Base-by-base conservation (phyloP, 2,888 invertebrate species). In the Drosophila kambysellisi region DNA sequence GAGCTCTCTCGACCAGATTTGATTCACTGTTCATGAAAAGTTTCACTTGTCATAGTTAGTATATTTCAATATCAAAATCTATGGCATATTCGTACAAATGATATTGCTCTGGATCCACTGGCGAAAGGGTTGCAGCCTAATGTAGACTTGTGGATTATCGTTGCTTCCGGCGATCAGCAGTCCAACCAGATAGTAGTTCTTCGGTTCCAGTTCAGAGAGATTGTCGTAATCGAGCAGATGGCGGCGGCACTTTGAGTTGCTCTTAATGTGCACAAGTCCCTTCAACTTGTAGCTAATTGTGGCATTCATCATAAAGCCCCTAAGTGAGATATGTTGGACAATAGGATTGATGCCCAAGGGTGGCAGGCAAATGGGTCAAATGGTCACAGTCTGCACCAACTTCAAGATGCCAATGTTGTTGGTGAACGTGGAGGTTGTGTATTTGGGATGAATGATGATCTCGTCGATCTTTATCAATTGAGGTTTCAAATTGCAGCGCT, bases 301-400 rank as follows among this genome's bases (percentile, higher is more conserved):
- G 20, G 6, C 30, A 43, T 62, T 41, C 1, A 41, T 12, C 8
- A 59, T 35, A 17, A 79, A 80, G 0, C 79, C 79, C 0, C 64
- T 51, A 32, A 52, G 57, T 1, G 56, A 51, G 2, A 71, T 33
- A 12, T 35, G 29, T 20, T 76, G 62, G 1, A 54, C 70, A 32
- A 46, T 39, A 29, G 58, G 25, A 20, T 50, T 60, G 20, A 6
- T 11, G 9, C 20, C 20, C 5, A 4, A 8, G 11, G 56, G 50
- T 1, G 76, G 67, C 57, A 80, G 33, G 41, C 80, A 79, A 68
- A 80, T 73, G 17, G 80, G 43, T 0, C n/a, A n/a, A n/a, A n/a
- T n/a, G n/a, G n/a, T 32, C 1, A 70, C 33, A 4, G 33, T 2
- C 4, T 30, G 9, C 2, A 11, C 9, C 11, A 79, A 58, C 43